Evolutionary conservation across 2,888 invertebrate genomes (phyloP), one percentile per base, ranked within the genome.

Genomic region (Euplexia lucipara): DNA sequence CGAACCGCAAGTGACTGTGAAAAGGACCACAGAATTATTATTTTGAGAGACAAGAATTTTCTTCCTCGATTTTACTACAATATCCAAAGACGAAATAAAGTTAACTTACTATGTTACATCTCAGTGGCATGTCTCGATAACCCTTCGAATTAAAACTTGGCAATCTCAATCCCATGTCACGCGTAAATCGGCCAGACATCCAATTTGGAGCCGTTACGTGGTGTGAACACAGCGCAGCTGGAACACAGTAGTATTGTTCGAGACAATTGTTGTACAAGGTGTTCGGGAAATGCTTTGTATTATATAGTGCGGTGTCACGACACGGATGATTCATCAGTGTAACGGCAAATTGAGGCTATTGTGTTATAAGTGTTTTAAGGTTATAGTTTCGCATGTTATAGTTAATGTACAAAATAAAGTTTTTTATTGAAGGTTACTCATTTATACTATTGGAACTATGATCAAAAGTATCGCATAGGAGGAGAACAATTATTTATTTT

Each of bases 141-240:
- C 79, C 84, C 71, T 81, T 75, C 75, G 83, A 87, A 88, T 89
- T 88, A 88, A 89, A 89, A 90, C 79, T 85, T 83, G 81, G 80
- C 86, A 86, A 88, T 87, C 87, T 81, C 85, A 79, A 86, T 83
- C 86, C 85, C 84, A 63, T 77, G 87, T 90, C 90, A 89, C 86
- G 82, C 86, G 84, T 86, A 87, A 87, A 86, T 82, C 86, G 83
- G 83, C 75, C 85, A 88, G 91, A 91, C 90, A 91, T 91, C 89
- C 90, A 92, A 92, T 92, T 92, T 91, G 85, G 86, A 81, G 73
- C 78, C 84, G 83, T 86, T 83, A 87, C 71, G 69, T 71, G 67
- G 75, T 63, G 44, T 20, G 37, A 52, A 44, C 69, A 66, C 52
- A 49, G 34, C 12, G 47, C 59, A 77, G 66, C 18, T 58, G 54